Conservation (phyloP, 2,113 vertebrate genomes). For the Tapirus terrestris region DNA sequence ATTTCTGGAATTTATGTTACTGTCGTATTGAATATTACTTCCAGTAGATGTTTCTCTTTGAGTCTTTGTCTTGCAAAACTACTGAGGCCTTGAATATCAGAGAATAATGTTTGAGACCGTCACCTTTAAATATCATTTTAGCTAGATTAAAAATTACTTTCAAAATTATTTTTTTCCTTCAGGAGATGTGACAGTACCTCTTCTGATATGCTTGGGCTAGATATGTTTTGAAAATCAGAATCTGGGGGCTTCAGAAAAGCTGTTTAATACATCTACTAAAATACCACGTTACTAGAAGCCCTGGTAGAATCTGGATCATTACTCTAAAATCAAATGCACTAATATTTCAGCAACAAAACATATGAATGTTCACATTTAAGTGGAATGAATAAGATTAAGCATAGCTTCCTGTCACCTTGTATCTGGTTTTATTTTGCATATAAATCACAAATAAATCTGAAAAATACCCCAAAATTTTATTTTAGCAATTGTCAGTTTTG, state of each 20-base stretch:
- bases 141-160: not conserved
- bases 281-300: not conserved
- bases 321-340: not conserved
- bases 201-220: not conserved
- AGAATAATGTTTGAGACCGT: not conserved
- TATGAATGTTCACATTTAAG: not conserved
- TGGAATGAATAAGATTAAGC: not conserved
- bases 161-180: not conserved
- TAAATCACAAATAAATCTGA: not conserved
- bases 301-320: no score
- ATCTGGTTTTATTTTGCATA: not conserved
- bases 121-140: not conserved
- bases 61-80: not conserved
- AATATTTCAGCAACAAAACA: not conserved
- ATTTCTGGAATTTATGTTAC: not conserved
- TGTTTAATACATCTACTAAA: not conserved
- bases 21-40: not conserved
- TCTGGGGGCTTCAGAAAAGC: not conserved
- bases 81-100: not conserved
- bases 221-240: not conserved
- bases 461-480: not conserved
- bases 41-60: not conserved
- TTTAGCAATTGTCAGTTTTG: not conserved
- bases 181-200: not conserved
- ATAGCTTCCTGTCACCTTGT: not conserved